Percentiles rank a stretch among this genome's conserved stretches.
These are phyloP conservation scores for Sminthurinus signatus DNA, from an alignment of 1,140 invertebrate species.

Conservation along the genomic window DNA sequence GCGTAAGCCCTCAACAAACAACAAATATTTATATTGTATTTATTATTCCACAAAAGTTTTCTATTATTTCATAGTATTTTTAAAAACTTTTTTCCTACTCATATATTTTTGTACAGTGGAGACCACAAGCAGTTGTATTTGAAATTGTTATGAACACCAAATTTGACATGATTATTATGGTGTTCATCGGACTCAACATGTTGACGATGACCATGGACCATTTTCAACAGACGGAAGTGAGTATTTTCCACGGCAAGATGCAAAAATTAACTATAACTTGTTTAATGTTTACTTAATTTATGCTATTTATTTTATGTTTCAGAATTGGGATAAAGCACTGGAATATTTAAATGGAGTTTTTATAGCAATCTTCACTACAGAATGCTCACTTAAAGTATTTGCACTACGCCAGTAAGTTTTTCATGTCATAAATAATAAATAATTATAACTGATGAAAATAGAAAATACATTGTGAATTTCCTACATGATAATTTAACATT, in stretches of 20 bases:
- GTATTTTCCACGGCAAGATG: neutral
- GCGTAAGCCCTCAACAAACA: slow-evolving; percentile 63
- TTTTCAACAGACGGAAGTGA: slow-evolving; percentile 69
- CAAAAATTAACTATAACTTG: no score
- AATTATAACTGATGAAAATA: no score
- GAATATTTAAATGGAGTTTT: slow-evolving; percentile 93
- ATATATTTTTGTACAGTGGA: slow-evolving; percentile 67
- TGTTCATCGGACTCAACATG: slow-evolving; percentile 98
- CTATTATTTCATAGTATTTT: no score
- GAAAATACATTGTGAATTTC: neutral
- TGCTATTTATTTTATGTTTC: no score
- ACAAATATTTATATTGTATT: no score
- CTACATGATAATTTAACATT: slow-evolving; percentile 1
- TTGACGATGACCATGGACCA: slow-evolving; percentile 97
- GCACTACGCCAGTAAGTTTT: slow-evolving; percentile 64
- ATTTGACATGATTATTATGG: slow-evolving; percentile 99
- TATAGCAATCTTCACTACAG: slow-evolving; percentile 95
- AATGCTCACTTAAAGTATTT: slow-evolving; percentile 83
- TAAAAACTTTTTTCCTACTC: no score
- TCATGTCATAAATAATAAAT: no score
- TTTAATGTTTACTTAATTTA: no score
- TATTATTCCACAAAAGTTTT: no score
- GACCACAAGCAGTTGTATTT: slow-evolving; percentile 90
- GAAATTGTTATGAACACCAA: slow-evolving; percentile 97
- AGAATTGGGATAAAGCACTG: slow-evolving; percentile 70